These are phyloP conservation scores for Drosophila infuscata DNA, from an alignment of 2,888 invertebrate genomes.

Conservation along the genomic window DNA sequence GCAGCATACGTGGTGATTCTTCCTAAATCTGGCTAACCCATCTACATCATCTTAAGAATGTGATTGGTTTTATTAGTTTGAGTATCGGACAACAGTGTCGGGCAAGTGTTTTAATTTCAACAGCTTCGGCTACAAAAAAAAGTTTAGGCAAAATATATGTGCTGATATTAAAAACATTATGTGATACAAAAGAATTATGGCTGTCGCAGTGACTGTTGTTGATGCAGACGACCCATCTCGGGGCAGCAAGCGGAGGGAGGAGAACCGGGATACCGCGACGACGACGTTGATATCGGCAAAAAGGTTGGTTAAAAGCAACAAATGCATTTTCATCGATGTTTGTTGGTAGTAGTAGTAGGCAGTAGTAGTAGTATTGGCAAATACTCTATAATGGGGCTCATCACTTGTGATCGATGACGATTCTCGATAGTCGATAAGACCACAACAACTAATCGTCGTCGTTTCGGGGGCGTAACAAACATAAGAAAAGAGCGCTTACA, in stretches of 20 bases:
- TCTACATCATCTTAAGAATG: slow-evolving; percentile 7
- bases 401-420: slow-evolving; percentile 65
- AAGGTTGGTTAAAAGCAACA: slow-evolving; percentile 54
- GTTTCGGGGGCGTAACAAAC: slow-evolving; percentile 62
- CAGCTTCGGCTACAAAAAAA: not conserved
- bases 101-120: not conserved
- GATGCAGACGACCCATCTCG: slow-evolving; percentile 45
- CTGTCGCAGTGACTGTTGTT: slow-evolving; percentile 32
- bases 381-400: slow-evolving; percentile 58
- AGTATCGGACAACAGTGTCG: slow-evolving; percentile 11
- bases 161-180: slow-evolving; percentile 15
- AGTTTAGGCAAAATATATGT: not conserved
- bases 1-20: slow-evolving; percentile 3
- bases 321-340: slow-evolving; percentile 53
- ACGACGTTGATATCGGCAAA: slow-evolving; percentile 44
- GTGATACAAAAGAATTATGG: slow-evolving; percentile 16
- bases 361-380: slow-evolving; percentile 28
- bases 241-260: slow-evolving; percentile 9
- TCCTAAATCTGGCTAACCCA: slow-evolving; percentile 5
- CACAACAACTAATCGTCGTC: slow-evolving; percentile 48
- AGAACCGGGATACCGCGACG: slow-evolving; percentile 25
- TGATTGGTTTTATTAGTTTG: not conserved
- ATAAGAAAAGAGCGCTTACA: slow-evolving; percentile 69
- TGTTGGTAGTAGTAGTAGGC: slow-evolving; percentile 44
- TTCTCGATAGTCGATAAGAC: slow-evolving; percentile 48